These are phyloP conservation scores for Macrostomum lignano DNA, from an alignment of 1,140 invertebrate genomes.

Conservation along the genomic window DNA sequence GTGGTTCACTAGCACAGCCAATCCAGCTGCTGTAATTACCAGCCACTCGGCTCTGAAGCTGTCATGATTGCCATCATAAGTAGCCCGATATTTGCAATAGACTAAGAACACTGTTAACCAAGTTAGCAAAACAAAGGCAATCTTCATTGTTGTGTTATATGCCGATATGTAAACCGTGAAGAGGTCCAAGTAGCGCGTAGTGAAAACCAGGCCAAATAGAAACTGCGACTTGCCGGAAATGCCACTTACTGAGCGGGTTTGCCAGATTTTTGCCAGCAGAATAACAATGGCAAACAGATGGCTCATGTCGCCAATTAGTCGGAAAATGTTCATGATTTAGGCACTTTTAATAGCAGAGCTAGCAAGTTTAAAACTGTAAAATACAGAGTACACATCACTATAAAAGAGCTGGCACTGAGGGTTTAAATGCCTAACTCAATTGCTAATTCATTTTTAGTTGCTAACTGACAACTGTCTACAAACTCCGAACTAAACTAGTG, in stretches of 20 bases:
- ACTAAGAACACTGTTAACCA: slow-evolving; percentile 75
- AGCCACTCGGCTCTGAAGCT: slow-evolving; percentile 90
- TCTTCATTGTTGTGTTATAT: slow-evolving; percentile 88
- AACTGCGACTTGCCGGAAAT: slow-evolving; percentile 93
- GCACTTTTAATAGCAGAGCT: too few species aligned
- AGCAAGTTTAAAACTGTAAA: too few species aligned
- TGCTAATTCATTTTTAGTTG: too few species aligned
- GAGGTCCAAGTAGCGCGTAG: slow-evolving; percentile 73
- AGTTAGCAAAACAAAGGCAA: slow-evolving; percentile 64
- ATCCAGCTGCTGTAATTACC: slow-evolving; percentile 48
- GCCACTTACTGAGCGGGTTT: slow-evolving; percentile 84
- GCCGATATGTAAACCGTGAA: slow-evolving; percentile 72
- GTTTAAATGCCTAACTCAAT: too few species aligned
- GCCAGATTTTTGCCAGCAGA: slow-evolving; percentile 87
- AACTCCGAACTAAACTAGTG: too few species aligned
- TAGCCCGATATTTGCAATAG: slow-evolving; percentile 69
- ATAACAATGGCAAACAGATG: slow-evolving; percentile 82
- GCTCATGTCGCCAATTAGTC: slow-evolving; percentile 70
- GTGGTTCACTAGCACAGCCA: slow-evolving; percentile 74
- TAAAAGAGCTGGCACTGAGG: too few species aligned
- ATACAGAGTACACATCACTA: too few species aligned
- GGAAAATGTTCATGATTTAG: slow-evolving; percentile 38
- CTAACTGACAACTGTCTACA: too few species aligned
- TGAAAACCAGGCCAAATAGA: slow-evolving; percentile 77
- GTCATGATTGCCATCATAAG: slow-evolving; percentile 88